A percentile compares a stretch with the other conserved stretches of the same genome.
phyloP scores from a whole-genome alignment of 2,888 invertebrate genomes.

The Perizoma flavofasciatum region DNA sequence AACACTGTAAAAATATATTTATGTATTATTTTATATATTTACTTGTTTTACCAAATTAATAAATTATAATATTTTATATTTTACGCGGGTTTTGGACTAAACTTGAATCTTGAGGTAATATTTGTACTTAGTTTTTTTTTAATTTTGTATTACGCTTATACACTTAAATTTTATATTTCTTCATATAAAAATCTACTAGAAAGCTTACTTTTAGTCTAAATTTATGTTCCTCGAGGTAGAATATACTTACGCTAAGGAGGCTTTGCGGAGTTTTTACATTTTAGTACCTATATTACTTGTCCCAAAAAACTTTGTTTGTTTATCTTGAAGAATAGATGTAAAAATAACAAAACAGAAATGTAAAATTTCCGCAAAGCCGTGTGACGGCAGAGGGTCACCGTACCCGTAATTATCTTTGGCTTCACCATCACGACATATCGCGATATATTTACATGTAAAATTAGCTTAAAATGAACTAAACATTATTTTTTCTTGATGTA shows the following conservation, averaged over 20 bases:
- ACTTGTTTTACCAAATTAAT: constrained; percentile 13
- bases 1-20: background rate
- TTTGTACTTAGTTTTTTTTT: constrained; percentile 80
- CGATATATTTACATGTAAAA: constrained; percentile 71
- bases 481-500: constrained; percentile 55
- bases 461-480: constrained; percentile 57
- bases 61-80: background rate
- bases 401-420: constrained; percentile 84
- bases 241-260: constrained; percentile 71
- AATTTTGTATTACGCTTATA: constrained; percentile 67
- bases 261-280: constrained; percentile 61
- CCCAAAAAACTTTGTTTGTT: background rate
- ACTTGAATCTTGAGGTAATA: constrained; percentile 83
- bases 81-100: constrained; percentile 46
- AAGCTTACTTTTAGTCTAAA: constrained; percentile 74
- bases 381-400: constrained; percentile 84
- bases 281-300: constrained; percentile 35
- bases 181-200: constrained; percentile 82
- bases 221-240: constrained; percentile 81
- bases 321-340: constrained; percentile 1
- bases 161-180: constrained; percentile 69
- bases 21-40: constrained; percentile 7
- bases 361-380: constrained; percentile 58
- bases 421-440: constrained; percentile 83
- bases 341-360: constrained; percentile 8